Base-by-base conservation (phyloP, 2,797 vertebrate genomes). In the Synanceia verrucosa region DNA sequence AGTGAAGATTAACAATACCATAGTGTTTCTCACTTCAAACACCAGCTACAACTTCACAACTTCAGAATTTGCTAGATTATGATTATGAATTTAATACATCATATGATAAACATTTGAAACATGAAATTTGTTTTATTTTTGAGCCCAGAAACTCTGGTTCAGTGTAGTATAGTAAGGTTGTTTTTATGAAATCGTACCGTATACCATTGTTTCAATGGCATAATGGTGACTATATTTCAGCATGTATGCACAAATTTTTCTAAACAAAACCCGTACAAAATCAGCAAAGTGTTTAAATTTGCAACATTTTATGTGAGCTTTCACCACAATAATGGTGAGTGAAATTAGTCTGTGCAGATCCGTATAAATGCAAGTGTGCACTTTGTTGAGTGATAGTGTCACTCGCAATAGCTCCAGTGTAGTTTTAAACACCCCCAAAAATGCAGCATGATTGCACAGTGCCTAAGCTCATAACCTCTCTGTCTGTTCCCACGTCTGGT, bases 391-490 rank as follows among this genome's bases (percentile, higher is more conserved):
- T 37, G 29, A 24, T 37, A 3, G 44, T 26, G 12, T 7, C 19
- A 2, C 14, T 33, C 2, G 5, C 13, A 52, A 6, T 24, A 7
- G 28, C 46, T 48, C 70, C 10, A 37, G 26, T 51, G 50, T 43
- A 28, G 61, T 61, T 43, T 61, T 36, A 18, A 19, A 9, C 31
- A 2, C 39, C 10, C 55, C 28, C 44, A 16, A 9, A 72, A 65
- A 66, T 44, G 4, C 39, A 29, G 41, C 55, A 34, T 52, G 61
- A 65, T 29, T 50, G 41, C 33, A 24, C 37, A 10, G 29, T 11
- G 36, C 23, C 65, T 70, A 37, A 81, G 73, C 79, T 84, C 72
- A 79, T 81, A 74, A 79, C 18, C 14, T 65, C 43, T 59, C 56
- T 29, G 37, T 53, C 41, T 80, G 26, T 48, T 65, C 37, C 53